Conservation (phyloP, 2,888 invertebrate genomes). For the Anthoptus insignis region DNA sequence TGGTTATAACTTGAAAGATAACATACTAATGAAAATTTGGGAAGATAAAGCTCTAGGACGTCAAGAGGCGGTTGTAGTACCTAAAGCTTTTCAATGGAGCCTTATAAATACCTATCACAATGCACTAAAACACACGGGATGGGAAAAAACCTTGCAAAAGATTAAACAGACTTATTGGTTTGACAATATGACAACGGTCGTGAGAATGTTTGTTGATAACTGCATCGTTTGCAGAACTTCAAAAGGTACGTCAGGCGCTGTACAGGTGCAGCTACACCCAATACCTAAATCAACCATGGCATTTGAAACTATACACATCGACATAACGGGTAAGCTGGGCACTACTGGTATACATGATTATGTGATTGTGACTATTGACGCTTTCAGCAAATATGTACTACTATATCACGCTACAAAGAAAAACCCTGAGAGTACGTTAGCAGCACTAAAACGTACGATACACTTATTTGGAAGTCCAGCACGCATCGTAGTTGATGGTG, state of each 20-base stretch:
- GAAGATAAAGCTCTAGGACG: neutral
- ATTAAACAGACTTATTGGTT: constrained; percentile 48
- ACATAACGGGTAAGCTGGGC: constrained; percentile 48
- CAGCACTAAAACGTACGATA: constrained; percentile 38
- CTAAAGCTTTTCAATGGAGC: constrained; percentile 39
- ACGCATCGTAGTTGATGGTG: neutral
- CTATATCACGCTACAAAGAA: constrained; percentile 35
- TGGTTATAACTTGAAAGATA: constrained; percentile 34
- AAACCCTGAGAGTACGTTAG: constrained; percentile 27
- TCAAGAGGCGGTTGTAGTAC: constrained; percentile 28
- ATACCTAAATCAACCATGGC: constrained; percentile 35
- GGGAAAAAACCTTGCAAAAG: constrained; percentile 50
- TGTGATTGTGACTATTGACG: constrained; percentile 46
- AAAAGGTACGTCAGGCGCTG: constrained; percentile 46
- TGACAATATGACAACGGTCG: constrained; percentile 43
- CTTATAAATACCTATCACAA: constrained; percentile 44
- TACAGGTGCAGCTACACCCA: constrained; percentile 46
- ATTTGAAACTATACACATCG: constrained; percentile 40
- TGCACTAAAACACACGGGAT: constrained; percentile 48
- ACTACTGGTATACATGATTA: constrained; percentile 31
- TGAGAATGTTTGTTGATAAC: constrained; percentile 38
- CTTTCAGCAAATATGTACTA: constrained; percentile 41
- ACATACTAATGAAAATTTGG: constrained; percentile 19
- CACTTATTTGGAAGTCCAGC: neutral
- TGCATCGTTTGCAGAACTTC: constrained; percentile 47